These are phyloP conservation scores for Stegostoma tigrinum DNA, from an alignment of 2,113 vertebrate genomes.

Conservation along the genomic window DNA sequence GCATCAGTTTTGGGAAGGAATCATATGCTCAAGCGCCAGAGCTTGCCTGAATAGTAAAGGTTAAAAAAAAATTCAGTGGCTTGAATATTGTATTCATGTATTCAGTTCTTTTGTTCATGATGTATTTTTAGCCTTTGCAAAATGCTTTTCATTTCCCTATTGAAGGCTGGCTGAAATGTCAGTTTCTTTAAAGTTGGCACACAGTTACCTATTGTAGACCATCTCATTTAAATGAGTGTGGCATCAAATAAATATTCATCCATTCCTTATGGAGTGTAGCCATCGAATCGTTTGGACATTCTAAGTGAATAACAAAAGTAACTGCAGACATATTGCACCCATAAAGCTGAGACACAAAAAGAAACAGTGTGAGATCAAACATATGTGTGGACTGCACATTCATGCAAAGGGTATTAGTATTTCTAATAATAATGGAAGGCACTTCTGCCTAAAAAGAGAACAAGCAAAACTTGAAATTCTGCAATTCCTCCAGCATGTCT, in stretches of 20 bases:
- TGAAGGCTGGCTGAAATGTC: background rate
- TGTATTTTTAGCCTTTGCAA: background rate
- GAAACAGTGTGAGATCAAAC: background rate
- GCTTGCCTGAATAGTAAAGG: background rate
- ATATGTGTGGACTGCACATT: background rate
- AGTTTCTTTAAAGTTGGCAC: background rate
- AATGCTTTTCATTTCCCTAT: background rate
- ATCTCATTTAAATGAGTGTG: background rate
- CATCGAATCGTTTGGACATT: background rate
- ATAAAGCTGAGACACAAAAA: background rate
- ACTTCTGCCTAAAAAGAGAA: background rate
- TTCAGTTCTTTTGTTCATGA: background rate
- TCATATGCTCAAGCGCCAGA: background rate
- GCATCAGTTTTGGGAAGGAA: background rate
- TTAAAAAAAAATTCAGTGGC: background rate
- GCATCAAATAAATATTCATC: background rate
- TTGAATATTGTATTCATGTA: slow-evolving; percentile 4
- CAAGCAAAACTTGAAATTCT: background rate
- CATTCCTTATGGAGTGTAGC: background rate
- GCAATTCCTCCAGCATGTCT: background rate
- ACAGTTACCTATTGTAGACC: background rate
- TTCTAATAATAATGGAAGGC: background rate
- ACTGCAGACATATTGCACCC: background rate
- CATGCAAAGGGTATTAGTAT: background rate
- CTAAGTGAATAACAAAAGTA: background rate